Evolutionary conservation across 2,113 vertebrate genomes (phyloP), one percentile per base, ranked within the genome.

Genomic region (Catagonus wagneri): DNA sequence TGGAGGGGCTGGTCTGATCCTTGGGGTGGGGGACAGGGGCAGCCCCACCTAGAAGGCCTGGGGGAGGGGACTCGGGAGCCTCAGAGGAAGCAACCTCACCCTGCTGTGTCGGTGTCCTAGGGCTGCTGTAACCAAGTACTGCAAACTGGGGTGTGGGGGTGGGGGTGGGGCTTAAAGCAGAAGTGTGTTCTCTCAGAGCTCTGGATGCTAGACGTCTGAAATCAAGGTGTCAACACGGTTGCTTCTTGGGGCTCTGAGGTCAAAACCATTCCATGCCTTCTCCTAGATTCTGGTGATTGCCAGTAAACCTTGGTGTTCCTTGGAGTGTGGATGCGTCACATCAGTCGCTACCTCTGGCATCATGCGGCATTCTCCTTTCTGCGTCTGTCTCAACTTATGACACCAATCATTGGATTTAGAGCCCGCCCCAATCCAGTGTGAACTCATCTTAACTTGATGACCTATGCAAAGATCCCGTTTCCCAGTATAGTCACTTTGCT

Each of bases 261-360:
- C 58, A 29, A 25, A 65, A 58, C 61, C 4, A 0, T 7, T 4
- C 71, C 54, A 8, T 25, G 6, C 39, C 29, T 32, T 7, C 44
- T 72, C 1, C 56, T 12, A 14, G 32, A 58, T 65, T 60, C 75
- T n/a, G 20, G 34, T 8, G 58, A 29, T 17, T 58, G 11, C 32
- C 1, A 5, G 2, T 29, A 0, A 3, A 7, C 9, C 39, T 16
- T 6, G 13, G 16, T 5, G 11, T 79, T 39, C n/a, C 56, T 10
- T 58, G 56, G 44, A 27, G 36, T 1, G 11, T 16, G 16, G 56
- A 19, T 8, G 5, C 0, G 12, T 6, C 3, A 8, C 39, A 11
- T 19, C 39, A 29, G 4, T 25, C 76, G 81, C 60, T 60, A 20
- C n/a, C 34, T 50, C 71, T 20, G 3, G 50, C 2, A 0, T 4